Evolutionary conservation across 2,888 invertebrate genomes (phyloP), one percentile per base, ranked within the genome.

Genomic region (Drosophila picticornis): DNA sequence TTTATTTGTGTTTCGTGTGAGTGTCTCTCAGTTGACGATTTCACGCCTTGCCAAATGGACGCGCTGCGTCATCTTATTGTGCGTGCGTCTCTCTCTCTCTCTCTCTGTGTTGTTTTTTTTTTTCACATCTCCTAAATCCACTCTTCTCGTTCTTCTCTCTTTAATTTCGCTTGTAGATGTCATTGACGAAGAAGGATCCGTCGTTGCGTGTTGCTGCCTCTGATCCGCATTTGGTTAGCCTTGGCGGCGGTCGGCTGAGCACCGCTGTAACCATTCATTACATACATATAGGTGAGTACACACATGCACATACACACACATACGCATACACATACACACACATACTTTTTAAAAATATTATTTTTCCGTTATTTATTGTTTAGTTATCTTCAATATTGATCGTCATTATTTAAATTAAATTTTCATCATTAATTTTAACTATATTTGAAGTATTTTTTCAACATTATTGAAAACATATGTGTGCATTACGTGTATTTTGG

Each of bases 251-350:
- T 71, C 94, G 98, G 77, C 95, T 98, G 74, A 98, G 97, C 93
- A 98, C 98, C 40, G 97, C 97, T n/a, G 97, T 98, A 89, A 98
- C 98, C 38, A 94, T 98, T 83, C 97, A 98, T 93, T 97, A 98
- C 82, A 95, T 98, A 91, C 97, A 97, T 84, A 96, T 96, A 95
- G 98, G 98, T 98, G 93, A 92, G 93, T 89, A 73, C 22, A 29
- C 4, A 64, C 52, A 65, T 19, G 19, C 29, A n/a, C 9, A 34
- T 34, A 16, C 34, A 34, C 13, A 5, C 34, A 16, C 13, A 34
- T 34, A 34, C 34, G 16, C n/a, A 29, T 10, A 27, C 25, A 48
- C 31, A 34, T 0, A 34, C 13, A 34, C 4, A 34, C 34, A 16
- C 13, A 16, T 31, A 31, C 31, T 31, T 31, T 31, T 31, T 31